Conservation (phyloP, 2,888 invertebrate genomes). For the Rhagonycha lutea region DNA sequence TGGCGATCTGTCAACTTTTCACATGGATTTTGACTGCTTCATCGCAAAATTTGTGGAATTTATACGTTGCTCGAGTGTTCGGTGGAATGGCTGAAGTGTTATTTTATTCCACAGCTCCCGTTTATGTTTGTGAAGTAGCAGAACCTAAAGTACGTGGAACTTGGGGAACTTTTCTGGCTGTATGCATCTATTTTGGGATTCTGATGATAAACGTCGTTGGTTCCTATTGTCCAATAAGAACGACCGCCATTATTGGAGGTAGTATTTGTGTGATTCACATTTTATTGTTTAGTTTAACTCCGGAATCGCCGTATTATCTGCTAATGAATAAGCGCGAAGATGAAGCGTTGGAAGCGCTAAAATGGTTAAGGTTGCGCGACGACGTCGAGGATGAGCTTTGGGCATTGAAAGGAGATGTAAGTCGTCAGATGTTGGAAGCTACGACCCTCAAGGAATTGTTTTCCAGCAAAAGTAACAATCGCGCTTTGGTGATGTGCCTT, state of each 20-base stretch:
- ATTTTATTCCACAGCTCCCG: constrained; percentile 36
- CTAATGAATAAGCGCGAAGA: constrained; percentile 40
- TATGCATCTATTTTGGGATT: constrained; percentile 37
- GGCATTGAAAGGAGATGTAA: constrained; percentile 38
- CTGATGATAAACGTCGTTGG: constrained; percentile 43
- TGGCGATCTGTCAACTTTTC: constrained; percentile 39
- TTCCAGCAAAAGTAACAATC: constrained; percentile 41
- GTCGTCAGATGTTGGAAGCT: constrained; percentile 44
- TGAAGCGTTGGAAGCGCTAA: constrained; percentile 39
- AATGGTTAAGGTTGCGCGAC: constrained; percentile 37
- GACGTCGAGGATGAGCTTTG: constrained; percentile 43
- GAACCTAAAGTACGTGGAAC: constrained; percentile 43
- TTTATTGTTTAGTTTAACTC: constrained; percentile 39
- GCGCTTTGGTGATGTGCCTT: constrained; percentile 39
- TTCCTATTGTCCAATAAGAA: constrained; percentile 32
- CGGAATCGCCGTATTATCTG: constrained; percentile 48
- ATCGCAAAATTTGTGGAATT: constrained; percentile 39
- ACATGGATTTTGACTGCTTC: constrained; percentile 38
- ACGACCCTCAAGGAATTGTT: constrained; percentile 43
- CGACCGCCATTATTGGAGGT: constrained; percentile 31
- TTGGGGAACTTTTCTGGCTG: constrained; percentile 42
- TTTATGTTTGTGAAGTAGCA: constrained; percentile 44
- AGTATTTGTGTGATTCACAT: constrained; percentile 38
- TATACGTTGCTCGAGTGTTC: constrained; percentile 43
- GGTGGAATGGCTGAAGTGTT: constrained; percentile 41